Evolutionary conservation across 2,797 vertebrate species (phyloP).

Genomic region (Florisuga fusca): DNA sequence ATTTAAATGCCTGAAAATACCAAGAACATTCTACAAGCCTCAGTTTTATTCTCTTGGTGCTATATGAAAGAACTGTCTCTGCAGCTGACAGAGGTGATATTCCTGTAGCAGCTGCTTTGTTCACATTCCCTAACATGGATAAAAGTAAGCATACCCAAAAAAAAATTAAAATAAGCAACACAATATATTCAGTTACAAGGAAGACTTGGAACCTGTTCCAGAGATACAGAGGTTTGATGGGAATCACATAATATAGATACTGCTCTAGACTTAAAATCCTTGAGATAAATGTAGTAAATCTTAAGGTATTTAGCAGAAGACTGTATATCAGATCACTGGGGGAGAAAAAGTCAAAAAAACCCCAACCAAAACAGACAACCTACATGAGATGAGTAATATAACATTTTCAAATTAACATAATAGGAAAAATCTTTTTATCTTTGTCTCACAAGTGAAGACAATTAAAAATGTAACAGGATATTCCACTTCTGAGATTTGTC

Average conservation of each 20-base stretch:
- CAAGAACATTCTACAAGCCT: background rate
- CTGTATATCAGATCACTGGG: background rate
- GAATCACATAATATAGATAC: background rate
- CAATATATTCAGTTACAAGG: background rate
- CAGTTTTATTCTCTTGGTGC: background rate
- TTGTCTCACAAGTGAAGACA: conserved; percentile 9
- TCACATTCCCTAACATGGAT: background rate
- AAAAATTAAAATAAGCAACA: background rate
- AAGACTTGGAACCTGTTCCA: background rate
- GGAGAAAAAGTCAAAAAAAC: background rate
- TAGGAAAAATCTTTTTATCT: background rate
- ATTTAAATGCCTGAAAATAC: background rate
- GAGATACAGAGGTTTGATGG: background rate
- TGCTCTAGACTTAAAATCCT: background rate
- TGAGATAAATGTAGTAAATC: background rate
- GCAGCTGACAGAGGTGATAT: background rate
- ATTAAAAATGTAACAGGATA: conserved; percentile 7
- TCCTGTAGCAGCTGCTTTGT: background rate
- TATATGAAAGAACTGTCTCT: background rate
- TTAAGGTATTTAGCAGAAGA: background rate
- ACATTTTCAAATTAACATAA: background rate
- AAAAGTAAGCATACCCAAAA: background rate
- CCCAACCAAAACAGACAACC: background rate
- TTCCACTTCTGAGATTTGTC: conserved; percentile 36
- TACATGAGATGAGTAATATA: background rate